Evolutionary conservation across 2,888 invertebrate species (phyloP).

Genomic region (Onthophagus sagittarius): DNA sequence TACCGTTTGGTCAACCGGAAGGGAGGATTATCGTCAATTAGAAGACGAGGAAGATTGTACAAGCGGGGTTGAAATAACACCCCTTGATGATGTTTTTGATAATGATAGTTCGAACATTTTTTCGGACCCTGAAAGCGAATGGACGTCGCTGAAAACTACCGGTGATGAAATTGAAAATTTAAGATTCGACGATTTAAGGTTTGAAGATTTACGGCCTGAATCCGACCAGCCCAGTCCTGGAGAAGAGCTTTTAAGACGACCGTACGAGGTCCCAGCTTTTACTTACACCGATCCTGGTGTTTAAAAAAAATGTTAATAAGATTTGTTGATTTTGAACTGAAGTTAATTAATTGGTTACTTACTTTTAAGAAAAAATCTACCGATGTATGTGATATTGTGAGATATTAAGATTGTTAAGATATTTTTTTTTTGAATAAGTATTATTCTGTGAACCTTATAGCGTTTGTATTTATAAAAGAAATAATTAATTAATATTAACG

Average conservation of each 20-base stretch:
- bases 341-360: not conserved
- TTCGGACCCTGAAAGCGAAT: slow-evolving; percentile 71
- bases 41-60: slow-evolving; percentile 23
- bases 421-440: slow-evolving; percentile 5
- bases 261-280: slow-evolving; percentile 28
- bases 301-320: slow-evolving; percentile 2
- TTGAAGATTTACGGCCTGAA: slow-evolving; percentile 54
- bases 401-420: not conserved
- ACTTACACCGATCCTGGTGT: slow-evolving; percentile 22
- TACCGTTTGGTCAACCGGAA: slow-evolving; percentile 28
- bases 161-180: slow-evolving; percentile 36
- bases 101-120: slow-evolving; percentile 54
- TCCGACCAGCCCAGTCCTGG: slow-evolving; percentile 50
- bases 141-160: slow-evolving; percentile 45
- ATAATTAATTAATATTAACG: not conserved
- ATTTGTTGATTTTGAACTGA: not conserved
- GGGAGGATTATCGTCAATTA: slow-evolving; percentile 25
- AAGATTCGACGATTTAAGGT: slow-evolving; percentile 36
- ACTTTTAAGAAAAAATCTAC: not conserved
- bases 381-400: not conserved
- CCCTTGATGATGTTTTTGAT: slow-evolving; percentile 56
- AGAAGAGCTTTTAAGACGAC: slow-evolving; percentile 23
- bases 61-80: slow-evolving; percentile 48
- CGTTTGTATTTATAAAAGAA: not conserved
- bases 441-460: not conserved